Evolutionary conservation across 2,797 vertebrate genomes (phyloP).

Genomic region (Coracias cyanogaster): DNA sequence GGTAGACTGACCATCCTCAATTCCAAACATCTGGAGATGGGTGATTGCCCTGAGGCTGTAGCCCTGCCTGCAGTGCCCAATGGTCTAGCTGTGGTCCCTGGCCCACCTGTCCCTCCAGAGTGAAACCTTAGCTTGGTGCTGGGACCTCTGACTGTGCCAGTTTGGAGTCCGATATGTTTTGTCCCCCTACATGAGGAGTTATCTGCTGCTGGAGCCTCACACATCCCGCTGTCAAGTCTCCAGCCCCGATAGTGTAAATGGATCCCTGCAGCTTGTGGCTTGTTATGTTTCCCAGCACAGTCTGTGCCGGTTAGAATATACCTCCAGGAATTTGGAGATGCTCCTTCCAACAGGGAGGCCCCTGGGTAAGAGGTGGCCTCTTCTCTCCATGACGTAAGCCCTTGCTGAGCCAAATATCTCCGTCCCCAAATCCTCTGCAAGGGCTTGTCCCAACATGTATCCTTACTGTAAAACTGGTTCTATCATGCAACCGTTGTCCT

Average conservation of each 20-base stretch:
- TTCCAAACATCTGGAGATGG: not conserved
- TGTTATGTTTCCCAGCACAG: constrained; percentile 51
- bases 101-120: constrained; percentile 3
- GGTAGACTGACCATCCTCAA: not conserved
- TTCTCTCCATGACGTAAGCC: constrained; percentile 14
- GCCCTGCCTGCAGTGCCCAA: not conserved
- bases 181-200: not conserved
- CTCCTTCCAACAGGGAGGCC: constrained; percentile 54
- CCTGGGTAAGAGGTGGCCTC: not conserved
- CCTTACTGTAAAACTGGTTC: not conserved
- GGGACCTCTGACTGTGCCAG: not conserved
- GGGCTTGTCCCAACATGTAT: rapidly evolving
- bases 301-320: constrained; percentile 42
- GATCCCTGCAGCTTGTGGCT: constrained; percentile 44
- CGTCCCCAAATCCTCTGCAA: rapidly evolving
- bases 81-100: not conserved
- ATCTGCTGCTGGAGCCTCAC: not conserved
- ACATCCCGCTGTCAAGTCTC: not conserved
- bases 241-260: not conserved
- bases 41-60: not conserved
- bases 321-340: constrained; percentile 68
- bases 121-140: constrained; percentile 2
- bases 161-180: not conserved
- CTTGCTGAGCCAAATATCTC: not conserved
- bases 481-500: not conserved